Evolutionary conservation across 2,113 vertebrate species (phyloP).

Genomic region (Motacilla tschutschensis): DNA sequence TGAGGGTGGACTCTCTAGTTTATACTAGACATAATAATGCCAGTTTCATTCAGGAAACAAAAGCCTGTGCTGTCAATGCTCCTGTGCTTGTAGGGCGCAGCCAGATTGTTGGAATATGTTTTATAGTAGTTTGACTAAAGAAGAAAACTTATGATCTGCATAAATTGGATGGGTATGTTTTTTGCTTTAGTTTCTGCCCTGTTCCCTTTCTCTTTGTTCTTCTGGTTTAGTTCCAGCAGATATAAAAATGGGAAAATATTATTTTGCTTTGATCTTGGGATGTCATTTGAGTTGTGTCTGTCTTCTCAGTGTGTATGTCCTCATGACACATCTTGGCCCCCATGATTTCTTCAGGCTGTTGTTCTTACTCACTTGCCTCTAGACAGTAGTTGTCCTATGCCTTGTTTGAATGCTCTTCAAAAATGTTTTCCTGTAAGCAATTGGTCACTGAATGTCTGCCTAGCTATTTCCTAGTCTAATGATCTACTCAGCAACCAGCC

Average conservation of each 20-base stretch:
- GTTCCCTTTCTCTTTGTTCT: not conserved
- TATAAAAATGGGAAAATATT: not conserved
- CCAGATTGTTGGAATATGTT: not conserved
- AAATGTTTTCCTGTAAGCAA: not conserved
- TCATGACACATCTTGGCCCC: not conserved
- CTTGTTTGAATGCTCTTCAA: not conserved
- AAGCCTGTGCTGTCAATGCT: not conserved
- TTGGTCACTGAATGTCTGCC: not conserved
- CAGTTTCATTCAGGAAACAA: not conserved
- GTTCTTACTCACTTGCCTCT: not conserved
- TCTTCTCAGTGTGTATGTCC: not conserved
- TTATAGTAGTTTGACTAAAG: not conserved
- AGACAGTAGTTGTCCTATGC: not conserved
- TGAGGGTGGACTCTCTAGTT: not conserved
- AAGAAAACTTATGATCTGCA: not conserved
- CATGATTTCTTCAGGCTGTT: not conserved
- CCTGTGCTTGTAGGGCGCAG: not conserved
- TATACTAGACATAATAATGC: not conserved
- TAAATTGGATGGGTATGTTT: not conserved
- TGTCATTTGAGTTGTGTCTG: not conserved
- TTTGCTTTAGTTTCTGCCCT: not conserved
- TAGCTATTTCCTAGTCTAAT: not conserved
- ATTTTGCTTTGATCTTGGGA: not conserved
- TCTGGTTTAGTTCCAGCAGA: not conserved
- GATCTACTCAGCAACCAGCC: not conserved